Conservation (phyloP, 2,888 invertebrate genomes). For the Mactromeris polynyma region DNA sequence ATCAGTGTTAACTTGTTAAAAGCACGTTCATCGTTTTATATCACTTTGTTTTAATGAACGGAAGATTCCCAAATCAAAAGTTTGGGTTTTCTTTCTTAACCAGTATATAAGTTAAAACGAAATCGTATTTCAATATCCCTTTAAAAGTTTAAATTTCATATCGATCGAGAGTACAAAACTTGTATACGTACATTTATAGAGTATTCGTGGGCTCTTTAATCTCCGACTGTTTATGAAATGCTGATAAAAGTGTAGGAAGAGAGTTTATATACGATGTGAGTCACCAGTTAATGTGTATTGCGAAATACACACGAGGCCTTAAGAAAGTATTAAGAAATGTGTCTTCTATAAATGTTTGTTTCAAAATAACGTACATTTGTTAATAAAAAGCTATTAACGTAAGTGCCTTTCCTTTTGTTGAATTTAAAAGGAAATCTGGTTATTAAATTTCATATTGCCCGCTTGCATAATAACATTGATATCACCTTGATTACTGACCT, state of each 20-base stretch:
- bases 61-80: too few species aligned
- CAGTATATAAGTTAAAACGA: too few species aligned
- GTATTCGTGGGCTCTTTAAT: background rate
- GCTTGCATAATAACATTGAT: background rate
- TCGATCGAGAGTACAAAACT: background rate
- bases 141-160: too few species aligned
- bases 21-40: too few species aligned
- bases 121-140: too few species aligned
- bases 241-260: background rate
- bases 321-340: too few species aligned
- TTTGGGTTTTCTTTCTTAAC: too few species aligned
- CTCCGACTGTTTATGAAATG: background rate
- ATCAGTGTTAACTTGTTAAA: too few species aligned
- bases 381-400: background rate
- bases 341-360: background rate
- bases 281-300: background rate
- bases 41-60: too few species aligned
- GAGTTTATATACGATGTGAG: background rate
- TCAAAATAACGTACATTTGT: background rate
- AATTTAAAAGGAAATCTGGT: background rate
- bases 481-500: background rate
- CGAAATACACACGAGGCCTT: background rate
- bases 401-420: background rate
- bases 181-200: slow-evolving; percentile 10
- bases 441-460: background rate